These are phyloP conservation scores for Tachuris rubrigastra DNA, from an alignment of 2,113 vertebrate species.

Conservation along the genomic window DNA sequence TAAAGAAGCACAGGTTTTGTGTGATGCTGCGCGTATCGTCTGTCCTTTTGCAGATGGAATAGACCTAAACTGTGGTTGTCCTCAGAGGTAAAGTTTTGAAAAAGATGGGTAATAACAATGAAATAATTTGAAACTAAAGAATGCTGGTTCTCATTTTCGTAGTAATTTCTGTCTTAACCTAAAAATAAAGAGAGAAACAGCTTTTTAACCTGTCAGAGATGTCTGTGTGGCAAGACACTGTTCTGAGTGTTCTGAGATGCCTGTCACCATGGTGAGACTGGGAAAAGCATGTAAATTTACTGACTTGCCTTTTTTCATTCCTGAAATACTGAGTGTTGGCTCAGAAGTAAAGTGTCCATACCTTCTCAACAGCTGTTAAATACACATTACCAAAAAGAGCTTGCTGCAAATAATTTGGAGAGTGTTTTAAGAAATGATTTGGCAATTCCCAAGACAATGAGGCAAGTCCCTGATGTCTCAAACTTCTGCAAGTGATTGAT, in stretches of 20 bases:
- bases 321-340: neutral
- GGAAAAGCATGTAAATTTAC: neutral
- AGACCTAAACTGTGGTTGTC: slow-evolving; percentile 97
- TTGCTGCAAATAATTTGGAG: neutral
- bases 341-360: neutral
- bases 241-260: neutral
- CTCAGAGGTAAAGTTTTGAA: slow-evolving; percentile 85
- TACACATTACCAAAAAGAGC: neutral
- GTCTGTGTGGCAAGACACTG: neutral
- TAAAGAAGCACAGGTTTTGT: slow-evolving; percentile 87
- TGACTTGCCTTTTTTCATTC: neutral
- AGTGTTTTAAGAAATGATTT: neutral
- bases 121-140: slow-evolving; percentile 36
- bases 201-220: slow-evolving; percentile 20
- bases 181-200: neutral
- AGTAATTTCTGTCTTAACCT: neutral
- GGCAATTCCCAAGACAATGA: neutral
- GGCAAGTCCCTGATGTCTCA: neutral
- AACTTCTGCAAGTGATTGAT: neutral
- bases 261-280: neutral
- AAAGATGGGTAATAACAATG: neutral
- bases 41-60: slow-evolving; percentile 91
- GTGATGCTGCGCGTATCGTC: slow-evolving; percentile 86
- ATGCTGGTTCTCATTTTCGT: neutral
- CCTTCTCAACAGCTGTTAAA: neutral